Evolutionary conservation across 2,797 vertebrate genomes (phyloP).

Genomic region (Borostomias antarcticus): DNA sequence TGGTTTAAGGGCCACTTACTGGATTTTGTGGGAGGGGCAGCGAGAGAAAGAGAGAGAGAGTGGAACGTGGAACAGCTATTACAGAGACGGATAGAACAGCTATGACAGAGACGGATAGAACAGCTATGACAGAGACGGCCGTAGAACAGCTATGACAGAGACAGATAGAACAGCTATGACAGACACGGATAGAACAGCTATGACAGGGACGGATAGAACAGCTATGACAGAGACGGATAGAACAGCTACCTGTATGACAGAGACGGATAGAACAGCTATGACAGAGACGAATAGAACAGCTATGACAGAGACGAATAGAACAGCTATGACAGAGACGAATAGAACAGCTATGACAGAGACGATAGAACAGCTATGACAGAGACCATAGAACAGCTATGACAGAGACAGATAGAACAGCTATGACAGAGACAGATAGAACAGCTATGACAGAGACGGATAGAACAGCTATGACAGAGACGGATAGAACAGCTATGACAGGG

Average conservation of each 20-base stretch:
- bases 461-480: slow-evolving; percentile 75
- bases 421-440: no score
- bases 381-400: no score
- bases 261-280: slow-evolving; percentile 77
- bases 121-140: slow-evolving; percentile 77
- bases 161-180: no score
- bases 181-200: no score
- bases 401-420: no score
- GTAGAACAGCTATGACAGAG: slow-evolving; percentile 71
- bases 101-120: slow-evolving; percentile 79
- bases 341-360: no score
- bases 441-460: no score
- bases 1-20: slow-evolving; percentile 84
- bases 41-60: slow-evolving; percentile 68
- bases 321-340: slow-evolving; percentile 75
- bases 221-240: no score
- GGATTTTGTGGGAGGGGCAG: slow-evolving; percentile 80
- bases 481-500: slow-evolving; percentile 79
- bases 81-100: no score
- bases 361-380: no score
- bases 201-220: no score
- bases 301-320: slow-evolving; percentile 78
- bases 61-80: slow-evolving; percentile 75
- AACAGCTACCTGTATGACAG: no score
- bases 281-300: slow-evolving; percentile 78